Conservation (phyloP, 1,140 invertebrate species). For the Idris sp. region DNA sequence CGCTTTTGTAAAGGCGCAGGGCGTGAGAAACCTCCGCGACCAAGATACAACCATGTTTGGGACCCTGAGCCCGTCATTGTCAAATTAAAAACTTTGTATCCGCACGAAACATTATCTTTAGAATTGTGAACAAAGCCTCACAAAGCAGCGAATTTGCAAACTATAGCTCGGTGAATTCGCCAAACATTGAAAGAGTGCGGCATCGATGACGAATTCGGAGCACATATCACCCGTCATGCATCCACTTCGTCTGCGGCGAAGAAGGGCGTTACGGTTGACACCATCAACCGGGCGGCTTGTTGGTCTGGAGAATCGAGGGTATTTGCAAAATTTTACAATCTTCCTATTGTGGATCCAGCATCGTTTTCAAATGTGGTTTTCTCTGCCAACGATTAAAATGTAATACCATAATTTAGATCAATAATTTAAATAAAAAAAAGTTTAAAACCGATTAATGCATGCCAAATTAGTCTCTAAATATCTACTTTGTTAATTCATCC, state of each 20-base stretch:
- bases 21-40: conserved; percentile 33
- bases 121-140: neutral
- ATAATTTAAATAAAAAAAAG: no score
- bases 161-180: neutral
- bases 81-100: neutral
- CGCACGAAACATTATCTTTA: neutral
- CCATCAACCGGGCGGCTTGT: neutral
- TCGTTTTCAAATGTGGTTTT: no score
- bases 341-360: no score
- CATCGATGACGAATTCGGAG: neutral
- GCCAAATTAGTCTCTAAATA: no score
- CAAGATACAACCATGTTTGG: conserved; percentile 61
- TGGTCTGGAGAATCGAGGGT: neutral
- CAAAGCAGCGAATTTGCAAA: neutral
- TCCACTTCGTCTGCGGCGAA: neutral
- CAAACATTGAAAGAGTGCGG: neutral
- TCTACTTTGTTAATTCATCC: no score
- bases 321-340: neutral
- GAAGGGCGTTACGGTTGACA: neutral
- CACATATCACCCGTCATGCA: neutral
- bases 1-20: conserved; percentile 63
- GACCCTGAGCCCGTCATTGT: conserved; percentile 35
- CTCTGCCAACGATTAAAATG: no score
- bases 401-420: no score
- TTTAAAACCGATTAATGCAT: no score